Evolutionary conservation across 2,113 vertebrate genomes (phyloP).

Genomic region (Xenus cinereus): DNA sequence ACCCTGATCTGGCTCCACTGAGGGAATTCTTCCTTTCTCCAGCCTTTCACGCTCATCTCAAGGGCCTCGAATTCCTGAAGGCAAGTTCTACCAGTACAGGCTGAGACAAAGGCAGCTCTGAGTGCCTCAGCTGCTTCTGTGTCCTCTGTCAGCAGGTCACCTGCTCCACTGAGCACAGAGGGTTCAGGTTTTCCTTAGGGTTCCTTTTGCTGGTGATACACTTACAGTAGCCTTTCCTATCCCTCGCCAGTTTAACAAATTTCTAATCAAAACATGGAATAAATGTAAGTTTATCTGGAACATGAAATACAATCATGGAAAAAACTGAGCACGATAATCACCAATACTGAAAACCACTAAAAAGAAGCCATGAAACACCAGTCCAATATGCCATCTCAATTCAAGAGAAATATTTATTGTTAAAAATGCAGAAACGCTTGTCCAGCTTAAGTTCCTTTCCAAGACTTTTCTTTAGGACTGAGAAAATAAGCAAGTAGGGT

Average conservation of each 20-base stretch:
- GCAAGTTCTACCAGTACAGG: not conserved
- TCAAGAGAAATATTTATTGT: slow-evolving; percentile 33
- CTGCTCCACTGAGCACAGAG: not conserved
- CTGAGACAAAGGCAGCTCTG: fast-evolving
- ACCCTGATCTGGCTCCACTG: not conserved
- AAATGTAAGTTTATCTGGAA: not conserved
- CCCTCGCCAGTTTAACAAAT: not conserved
- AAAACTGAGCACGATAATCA: not conserved
- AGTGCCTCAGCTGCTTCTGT: not conserved
- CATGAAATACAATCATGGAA: not conserved
- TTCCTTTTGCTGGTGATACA: not conserved
- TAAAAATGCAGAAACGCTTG: not conserved
- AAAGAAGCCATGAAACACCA: not conserved
- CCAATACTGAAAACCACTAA: not conserved
- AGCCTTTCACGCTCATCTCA: too few species aligned
- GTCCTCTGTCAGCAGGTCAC: not conserved
- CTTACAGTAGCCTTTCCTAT: not conserved
- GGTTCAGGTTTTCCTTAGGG: not conserved
- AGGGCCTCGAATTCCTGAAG: not conserved
- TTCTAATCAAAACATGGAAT: not conserved
- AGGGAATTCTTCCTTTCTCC: not conserved
- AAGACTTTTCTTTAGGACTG: not conserved
- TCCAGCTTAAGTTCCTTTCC: not conserved
- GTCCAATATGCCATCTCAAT: not conserved
- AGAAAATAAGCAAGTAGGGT: not conserved